Evolutionary conservation across 2,888 invertebrate species (phyloP), one percentile per base, ranked within the genome.

Genomic region (Baccha elongata): DNA sequence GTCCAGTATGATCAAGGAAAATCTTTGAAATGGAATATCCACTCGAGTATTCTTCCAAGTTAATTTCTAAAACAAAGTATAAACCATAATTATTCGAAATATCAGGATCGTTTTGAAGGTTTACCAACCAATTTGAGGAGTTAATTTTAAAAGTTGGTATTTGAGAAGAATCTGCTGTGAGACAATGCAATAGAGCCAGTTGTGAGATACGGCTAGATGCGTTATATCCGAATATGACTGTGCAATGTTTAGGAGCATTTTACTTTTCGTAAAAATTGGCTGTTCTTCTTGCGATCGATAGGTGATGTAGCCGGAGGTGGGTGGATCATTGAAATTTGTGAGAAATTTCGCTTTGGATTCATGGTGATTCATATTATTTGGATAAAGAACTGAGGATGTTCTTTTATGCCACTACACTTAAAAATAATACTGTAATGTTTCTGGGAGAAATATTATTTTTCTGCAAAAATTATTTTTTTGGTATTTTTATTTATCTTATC

Each of bases 181-280:
- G 94, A 98, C 95, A 1, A 96, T 95, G 85, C 98, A 93, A 0
- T 96, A 94, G 65, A 98, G 91, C 88, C 94, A 94, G 89, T 97
- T 96, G 88, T 94, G 97, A 32, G 95, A 94, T 5, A 97, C 96
- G 1, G 93, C 94, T 69, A 97, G 92, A 88, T 97, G 96, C 2
- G 94, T 94, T 84, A 98, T 95, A 79, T 94, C 93, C 2, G 79
- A 85, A 50, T 86, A 87, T 19, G 85, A 68, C 86, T 95, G 95
- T 0, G 95, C 93, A 1, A 98, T 96, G 76, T 94, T 94, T 85
- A 96, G 94, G 86, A 94, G 94, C 91, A 96, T 95, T 90, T 94
- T 95, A 85, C 95, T 94, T 89, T 96, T 97, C 32, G 94, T 94
- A 90, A 98, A 98, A 89, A 98, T 97, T 7, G 97, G 96, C 15